phyloP scores from a whole-genome alignment of 2,113 vertebrate species.

The Paratilapia polleni region DNA sequence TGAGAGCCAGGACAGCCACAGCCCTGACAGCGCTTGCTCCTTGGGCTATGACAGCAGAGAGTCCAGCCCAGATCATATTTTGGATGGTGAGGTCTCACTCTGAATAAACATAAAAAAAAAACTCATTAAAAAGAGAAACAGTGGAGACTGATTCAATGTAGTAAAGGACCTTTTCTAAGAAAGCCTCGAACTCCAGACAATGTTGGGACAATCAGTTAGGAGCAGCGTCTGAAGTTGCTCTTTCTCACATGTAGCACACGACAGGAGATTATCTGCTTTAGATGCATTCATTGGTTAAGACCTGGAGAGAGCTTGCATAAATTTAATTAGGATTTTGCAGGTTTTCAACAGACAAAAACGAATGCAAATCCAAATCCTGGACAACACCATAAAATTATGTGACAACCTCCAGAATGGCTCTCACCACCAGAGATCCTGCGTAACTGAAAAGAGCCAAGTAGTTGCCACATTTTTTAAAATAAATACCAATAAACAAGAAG shows the following conservation, averaged over 20 bases:
- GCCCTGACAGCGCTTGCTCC: slow-evolving; percentile 92
- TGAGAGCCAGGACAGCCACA: slow-evolving; percentile 85
- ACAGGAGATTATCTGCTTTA: neutral
- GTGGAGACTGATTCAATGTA: too few species aligned
- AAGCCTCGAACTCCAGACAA: neutral
- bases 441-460: rapidly evolving
- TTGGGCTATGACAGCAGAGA: slow-evolving; percentile 89
- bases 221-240: neutral
- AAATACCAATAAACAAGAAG: rapidly evolving
- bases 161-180: neutral
- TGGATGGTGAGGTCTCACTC: slow-evolving; percentile 80
- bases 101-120: too few species aligned
- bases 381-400: neutral
- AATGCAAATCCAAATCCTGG: neutral
- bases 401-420: too few species aligned
- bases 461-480: neutral
- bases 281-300: neutral
- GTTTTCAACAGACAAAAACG: neutral
- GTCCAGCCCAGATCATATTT: slow-evolving; percentile 86
- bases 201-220: neutral
- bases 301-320: neutral
- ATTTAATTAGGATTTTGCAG: neutral
- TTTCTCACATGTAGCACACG: neutral
- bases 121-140: too few species aligned
- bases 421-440: neutral